Base-by-base conservation (phyloP, 2,797 vertebrate species). In the Mus minutoides region DNA sequence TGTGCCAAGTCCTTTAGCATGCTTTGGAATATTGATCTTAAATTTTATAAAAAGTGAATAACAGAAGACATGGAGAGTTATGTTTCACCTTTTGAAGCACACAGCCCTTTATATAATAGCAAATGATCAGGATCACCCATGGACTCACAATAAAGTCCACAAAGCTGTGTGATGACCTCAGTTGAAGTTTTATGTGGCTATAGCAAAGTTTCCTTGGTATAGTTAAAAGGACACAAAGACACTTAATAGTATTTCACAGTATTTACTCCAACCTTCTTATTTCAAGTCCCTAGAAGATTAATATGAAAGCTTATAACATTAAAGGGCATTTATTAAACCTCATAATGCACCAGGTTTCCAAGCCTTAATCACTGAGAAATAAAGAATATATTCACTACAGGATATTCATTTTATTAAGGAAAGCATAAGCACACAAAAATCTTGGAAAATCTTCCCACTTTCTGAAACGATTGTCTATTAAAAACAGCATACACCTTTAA, bases 41-140 rank as follows among this genome's bases (percentile, higher is more conserved):
- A 54, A n/a, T 60, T 91, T 71, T 91, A 62, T 26, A 2, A 60
- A 37, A n/a, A 67, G 3, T 14, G 79, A 91, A 46, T 85, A 7
- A 0, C 67, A 43, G 54, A 80, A 19, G 52, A 75, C 62, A 9
- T 31, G 9, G 16, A 24, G 10, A 78, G 8, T 54, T 77, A 49
- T 24, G 21, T 24, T 40, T 24, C 16, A 26, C 29, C 3, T 24
- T 37, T 60, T 62, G n/a, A 62, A 94, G 46, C 7, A 43, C 69
- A 16, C 40, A 71, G 60, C 16, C 4, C 16, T 62, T 92, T 12
- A 52, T 73, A 46, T 10, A 1, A 49, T 54, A 73, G 71, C 69
- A 19, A 43, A 4, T 29, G 3, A 21, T 13, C 1, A 34, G 24
- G 2, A 19, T 13, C 43, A 8, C 12, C 1, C 7, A 13, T 34